phyloP scores from a whole-genome alignment of 1,140 invertebrate genomes.

The Cotesia chilonis region DNA sequence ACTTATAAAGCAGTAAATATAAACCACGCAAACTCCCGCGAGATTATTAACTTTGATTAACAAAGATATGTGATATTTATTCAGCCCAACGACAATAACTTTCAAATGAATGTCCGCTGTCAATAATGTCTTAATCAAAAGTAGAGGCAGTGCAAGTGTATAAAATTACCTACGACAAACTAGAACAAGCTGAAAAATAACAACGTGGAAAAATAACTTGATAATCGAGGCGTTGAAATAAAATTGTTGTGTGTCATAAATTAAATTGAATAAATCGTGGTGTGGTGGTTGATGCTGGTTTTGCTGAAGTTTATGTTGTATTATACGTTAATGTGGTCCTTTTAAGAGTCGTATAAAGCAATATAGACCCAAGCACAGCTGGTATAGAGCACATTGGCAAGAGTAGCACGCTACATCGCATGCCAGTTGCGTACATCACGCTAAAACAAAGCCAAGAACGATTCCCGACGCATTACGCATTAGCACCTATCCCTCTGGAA shows the following conservation, averaged over 20 bases:
- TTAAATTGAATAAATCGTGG: conserved; percentile 42
- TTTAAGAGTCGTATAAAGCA: conserved; percentile 16
- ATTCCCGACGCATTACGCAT: conserved; percentile 36
- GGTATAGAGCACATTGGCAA: conserved; percentile 30
- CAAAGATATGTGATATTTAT: conserved; percentile 9
- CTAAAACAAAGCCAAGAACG: conserved; percentile 28
- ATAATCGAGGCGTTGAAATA: conserved; percentile 39
- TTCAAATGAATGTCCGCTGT: background rate
- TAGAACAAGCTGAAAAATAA: too few species aligned
- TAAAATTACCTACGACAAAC: background rate
- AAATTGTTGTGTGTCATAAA: conserved; percentile 41
- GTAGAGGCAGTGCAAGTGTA: background rate
- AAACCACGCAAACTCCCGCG: conserved; percentile 29
- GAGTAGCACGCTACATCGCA: conserved; percentile 42
- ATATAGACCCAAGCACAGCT: background rate
- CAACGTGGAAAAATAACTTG: conserved; percentile 1
- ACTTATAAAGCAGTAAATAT: conserved; percentile 31
- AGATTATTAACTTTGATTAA: conserved; percentile 35
- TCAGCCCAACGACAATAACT: background rate
- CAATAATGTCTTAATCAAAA: background rate
- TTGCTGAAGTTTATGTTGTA: too few species aligned
- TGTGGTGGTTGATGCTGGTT: conserved; percentile 4
- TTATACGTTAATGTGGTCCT: too few species aligned
- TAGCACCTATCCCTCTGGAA: conserved; percentile 37
- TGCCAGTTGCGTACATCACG: conserved; percentile 40